Base-by-base conservation (phyloP, 2,113 vertebrate species). In the Propithecus coquereli region DNA sequence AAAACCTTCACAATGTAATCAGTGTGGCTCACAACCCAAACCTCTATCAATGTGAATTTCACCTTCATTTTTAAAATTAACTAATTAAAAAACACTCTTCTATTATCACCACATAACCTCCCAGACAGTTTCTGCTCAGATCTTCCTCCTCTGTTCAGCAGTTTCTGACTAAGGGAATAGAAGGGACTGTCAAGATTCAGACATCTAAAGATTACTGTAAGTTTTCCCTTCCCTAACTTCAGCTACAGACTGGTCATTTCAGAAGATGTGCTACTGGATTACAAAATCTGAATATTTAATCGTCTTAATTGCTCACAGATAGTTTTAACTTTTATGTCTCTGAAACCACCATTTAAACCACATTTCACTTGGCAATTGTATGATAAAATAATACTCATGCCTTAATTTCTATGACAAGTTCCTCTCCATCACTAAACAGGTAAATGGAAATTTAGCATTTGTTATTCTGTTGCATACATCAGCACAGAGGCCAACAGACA, bases 361-460 rank as follows among this genome's bases (percentile, higher is more conserved):
- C 47, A 82, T 89, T 86, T 90, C 63, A 92, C 40, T 70, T 92
- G 61, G 47, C 77, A 94, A 88, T 59, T 22, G 17, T 91, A 43
- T 87, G 61, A 93, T 70, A 96, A 92, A 96, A 70, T 84, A 94
- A 84, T 37, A 70, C 23, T 10, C 18, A 52, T 65, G 37, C 45
- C 43, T 88, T 94, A 80, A 93, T 94, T 95, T 95, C 93, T 84
- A 37, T 40, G 34, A 68, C 80, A 92, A 95, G 30, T 90, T 52
- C 68, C 71, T 84, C 40, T 90, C 82, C 66, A 93, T 80, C 23
- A 95, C 63, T 84, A 94, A 77, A 43, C 25, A 95, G 43, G 43
- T 84, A 95, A 90, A 76, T 57, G 10, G 65, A 94, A 95, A 96
- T 89, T 91, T n/a, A 96, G 74, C 54, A 93, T 94, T 96, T 94